Evolutionary conservation across 2,888 invertebrate genomes (phyloP).

Genomic region (Halocaridina rubra): DNA sequence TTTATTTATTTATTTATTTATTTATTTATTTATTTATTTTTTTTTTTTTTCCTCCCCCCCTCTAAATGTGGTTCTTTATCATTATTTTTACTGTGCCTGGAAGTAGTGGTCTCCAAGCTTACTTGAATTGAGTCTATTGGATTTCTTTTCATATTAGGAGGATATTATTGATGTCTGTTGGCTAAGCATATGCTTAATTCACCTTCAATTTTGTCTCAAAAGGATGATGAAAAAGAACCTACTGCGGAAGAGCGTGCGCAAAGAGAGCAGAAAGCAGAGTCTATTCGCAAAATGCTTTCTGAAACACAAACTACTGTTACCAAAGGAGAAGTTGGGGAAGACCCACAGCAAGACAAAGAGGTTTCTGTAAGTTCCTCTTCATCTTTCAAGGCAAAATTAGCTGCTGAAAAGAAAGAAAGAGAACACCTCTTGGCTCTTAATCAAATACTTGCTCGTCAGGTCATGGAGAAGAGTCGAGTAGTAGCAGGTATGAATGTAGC

Average conservation of each 20-base stretch:
- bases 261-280: constrained; percentile 87
- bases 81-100: too few relatives aligned
- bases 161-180: too few relatives aligned
- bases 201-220: too few relatives aligned
- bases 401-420: constrained; percentile 86
- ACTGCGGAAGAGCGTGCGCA: constrained; percentile 87
- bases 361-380: constrained; percentile 79
- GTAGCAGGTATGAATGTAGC: constrained; percentile 88
- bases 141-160: too few relatives aligned
- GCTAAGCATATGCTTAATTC: too few relatives aligned
- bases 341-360: constrained; percentile 81
- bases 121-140: too few relatives aligned
- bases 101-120: too few relatives aligned
- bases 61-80: too few relatives aligned
- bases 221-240: constrained; percentile 79
- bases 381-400: constrained; percentile 60
- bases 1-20: too few relatives aligned
- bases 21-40: too few relatives aligned
- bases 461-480: constrained; percentile 94
- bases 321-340: constrained; percentile 66
- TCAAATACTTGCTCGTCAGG: constrained; percentile 92
- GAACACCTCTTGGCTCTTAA: constrained; percentile 90
- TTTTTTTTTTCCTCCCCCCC: too few relatives aligned
- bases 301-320: constrained; percentile 70
- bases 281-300: constrained; percentile 90